These are phyloP conservation scores for Menidia beryllina DNA, from an alignment of 2,113 vertebrate genomes.

Conservation along the genomic window DNA sequence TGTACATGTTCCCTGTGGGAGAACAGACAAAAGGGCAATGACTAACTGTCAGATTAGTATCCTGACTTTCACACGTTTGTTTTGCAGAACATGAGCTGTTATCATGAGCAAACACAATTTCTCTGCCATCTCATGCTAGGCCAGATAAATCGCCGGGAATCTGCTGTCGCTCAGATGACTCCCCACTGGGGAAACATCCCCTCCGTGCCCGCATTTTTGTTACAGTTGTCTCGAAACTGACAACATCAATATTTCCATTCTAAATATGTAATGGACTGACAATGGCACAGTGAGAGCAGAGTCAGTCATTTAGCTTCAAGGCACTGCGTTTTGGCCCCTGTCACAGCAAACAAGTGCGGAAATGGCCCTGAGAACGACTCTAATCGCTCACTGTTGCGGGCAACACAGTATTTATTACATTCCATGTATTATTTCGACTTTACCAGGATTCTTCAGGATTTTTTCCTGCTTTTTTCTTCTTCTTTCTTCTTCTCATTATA, in stretches of 20 bases:
- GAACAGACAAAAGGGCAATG: conserved; percentile 59
- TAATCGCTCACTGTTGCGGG: not conserved
- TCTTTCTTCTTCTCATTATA: no score
- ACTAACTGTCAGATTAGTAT: conserved; percentile 53
- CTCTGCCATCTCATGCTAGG: conserved; percentile 33
- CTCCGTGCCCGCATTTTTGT: conserved; percentile 2
- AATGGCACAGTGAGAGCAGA: conserved; percentile 14
- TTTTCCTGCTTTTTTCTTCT: no score
- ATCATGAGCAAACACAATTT: conserved; percentile 14
- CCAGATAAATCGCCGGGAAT: conserved; percentile 27
- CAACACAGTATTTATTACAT: not conserved
- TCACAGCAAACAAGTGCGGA: not conserved
- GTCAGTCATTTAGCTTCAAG: conserved; percentile 22
- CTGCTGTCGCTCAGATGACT: conserved; percentile 33
- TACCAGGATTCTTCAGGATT: no score
- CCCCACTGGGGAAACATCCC: conserved; percentile 20
- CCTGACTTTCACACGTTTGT: conserved; percentile 37
- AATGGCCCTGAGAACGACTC: not conserved
- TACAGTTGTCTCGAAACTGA: conserved; percentile 22
- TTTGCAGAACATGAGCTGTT: conserved; percentile 35
- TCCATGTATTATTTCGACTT: not conserved
- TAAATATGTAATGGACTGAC: conserved; percentile 36
- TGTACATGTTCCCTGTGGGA: conserved; percentile 86
- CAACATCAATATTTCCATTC: conserved; percentile 25
- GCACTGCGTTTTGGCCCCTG: not conserved